A percentile compares a stretch with the other conserved stretches of the same genome.
phyloP scores from a whole-genome alignment of 2,113 vertebrate species.

The Diadophis punctatus region DNA sequence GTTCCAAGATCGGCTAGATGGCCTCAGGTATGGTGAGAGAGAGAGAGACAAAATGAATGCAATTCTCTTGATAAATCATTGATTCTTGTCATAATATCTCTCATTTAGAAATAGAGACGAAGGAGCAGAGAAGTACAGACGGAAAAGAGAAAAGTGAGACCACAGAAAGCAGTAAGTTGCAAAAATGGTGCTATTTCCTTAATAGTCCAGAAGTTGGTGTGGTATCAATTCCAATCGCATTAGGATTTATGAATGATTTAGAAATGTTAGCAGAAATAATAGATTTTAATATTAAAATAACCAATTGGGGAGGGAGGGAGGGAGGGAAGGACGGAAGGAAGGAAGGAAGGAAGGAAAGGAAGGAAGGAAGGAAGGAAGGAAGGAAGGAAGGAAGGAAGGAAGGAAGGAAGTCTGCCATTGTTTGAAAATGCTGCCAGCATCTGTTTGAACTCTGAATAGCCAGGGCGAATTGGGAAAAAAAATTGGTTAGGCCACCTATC shows the following conservation, averaged over 20 bases:
- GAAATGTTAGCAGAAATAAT: not conserved
- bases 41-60: not conserved
- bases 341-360: not conserved
- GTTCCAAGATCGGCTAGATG: not conserved
- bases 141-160: not conserved
- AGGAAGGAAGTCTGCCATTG: not conserved
- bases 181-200: not conserved
- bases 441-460: not conserved
- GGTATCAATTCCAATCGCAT: not conserved
- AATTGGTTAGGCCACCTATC: not conserved
- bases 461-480: not conserved
- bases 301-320: not conserved
- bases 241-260: not conserved
- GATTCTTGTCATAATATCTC: conserved; percentile 58
- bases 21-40: conserved; percentile 42
- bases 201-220: not conserved
- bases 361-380: not conserved
- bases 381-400: too few species aligned
- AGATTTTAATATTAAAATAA: not conserved
- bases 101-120: conserved; percentile 34
- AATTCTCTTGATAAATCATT: not conserved
- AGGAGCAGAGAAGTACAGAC: conserved; percentile 14
- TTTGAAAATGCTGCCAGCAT: not conserved
- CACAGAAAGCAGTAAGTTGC: not conserved
- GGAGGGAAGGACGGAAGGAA: not conserved